Conservation (phyloP, 37 sponge, comb jelly and placozoan genomes). For the Oopsacas minuta region DNA sequence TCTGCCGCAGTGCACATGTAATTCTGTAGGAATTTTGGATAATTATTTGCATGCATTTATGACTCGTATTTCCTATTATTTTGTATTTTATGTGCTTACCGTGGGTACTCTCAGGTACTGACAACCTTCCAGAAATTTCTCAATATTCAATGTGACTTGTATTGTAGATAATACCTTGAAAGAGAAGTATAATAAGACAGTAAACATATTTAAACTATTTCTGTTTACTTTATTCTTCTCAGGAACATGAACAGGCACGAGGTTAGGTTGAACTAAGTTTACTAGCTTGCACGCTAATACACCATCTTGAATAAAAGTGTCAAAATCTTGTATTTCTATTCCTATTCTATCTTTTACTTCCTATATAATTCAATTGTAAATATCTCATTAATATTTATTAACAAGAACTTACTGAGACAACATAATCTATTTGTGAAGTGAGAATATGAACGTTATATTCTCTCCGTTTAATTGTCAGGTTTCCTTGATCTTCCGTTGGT, state of each 20-base stretch:
- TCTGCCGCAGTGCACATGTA: not conserved
- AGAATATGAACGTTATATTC: not conserved
- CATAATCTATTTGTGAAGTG: not conserved
- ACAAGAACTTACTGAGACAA: not conserved
- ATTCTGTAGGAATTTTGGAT: not conserved
- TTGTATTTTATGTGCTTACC: not conserved
- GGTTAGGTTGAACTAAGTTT: not conserved
- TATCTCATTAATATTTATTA: not conserved
- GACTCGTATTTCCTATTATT: too few relatives aligned
- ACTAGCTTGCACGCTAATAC: not conserved
- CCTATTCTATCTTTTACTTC: not conserved
- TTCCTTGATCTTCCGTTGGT: not conserved
- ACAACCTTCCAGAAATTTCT: conserved; percentile 12
- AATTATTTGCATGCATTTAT: not conserved
- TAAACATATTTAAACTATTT: too few relatives aligned
- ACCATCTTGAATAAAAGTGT: not conserved
- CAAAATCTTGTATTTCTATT: not conserved
- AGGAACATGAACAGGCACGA: not conserved
- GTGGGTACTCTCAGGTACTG: not conserved
- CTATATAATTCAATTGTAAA: not conserved
- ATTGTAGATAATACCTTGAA: not conserved
- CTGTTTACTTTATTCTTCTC: not conserved
- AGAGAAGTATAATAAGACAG: not conserved
- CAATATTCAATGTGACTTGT: conserved; percentile 11
- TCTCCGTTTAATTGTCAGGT: not conserved